Evolutionary conservation across 2,888 invertebrate species (phyloP), one percentile per base, ranked within the genome.

Genomic region (Lydus trimaculatus): DNA sequence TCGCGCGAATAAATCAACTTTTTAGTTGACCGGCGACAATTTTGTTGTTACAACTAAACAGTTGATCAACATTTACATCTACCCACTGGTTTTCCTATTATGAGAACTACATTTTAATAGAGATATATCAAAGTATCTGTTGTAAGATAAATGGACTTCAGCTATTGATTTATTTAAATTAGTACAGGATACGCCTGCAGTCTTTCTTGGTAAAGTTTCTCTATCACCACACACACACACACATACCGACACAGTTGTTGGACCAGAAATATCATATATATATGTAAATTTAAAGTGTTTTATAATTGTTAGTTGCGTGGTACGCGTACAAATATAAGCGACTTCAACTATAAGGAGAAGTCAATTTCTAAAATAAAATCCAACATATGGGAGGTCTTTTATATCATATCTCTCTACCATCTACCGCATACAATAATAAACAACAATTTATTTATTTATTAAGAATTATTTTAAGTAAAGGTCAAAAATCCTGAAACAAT

Each of bases 91-190:
- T 28, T 28, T 28, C 2, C 4, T 28, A 28, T 28, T 59, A 33
- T 61, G n/a, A 33, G n/a, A n/a, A n/a, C n/a, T n/a, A n/a, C n/a
- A 31, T 33, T 23, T 36, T 39, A 36, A 39, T 36, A 36, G 52
- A 52, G 23, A 36, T 20, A 31, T 28, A 2, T 23, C n/a, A 36
- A 25, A 25, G 15, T 60, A 36, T 59, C 33, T 33, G 31, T 31
- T 17, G n/a, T 13, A 61, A 31, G 48, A 59, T 65, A 48, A 63
- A 63, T n/a, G 31, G 8, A 48, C 43, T 63, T 28, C 28, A 63
- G 52, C 63, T 25, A 63, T 31, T 43, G 63, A 39, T 63, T 63
- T 39, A 48, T 39, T 63, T 31, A 36, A 63, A 63, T 63, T 33
- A 52, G 23, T 48, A 48, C 39, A 43, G 48, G 31, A 52, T 63